Conservation (phyloP, 2,888 invertebrate genomes). For the Stramonita haemastoma region DNA sequence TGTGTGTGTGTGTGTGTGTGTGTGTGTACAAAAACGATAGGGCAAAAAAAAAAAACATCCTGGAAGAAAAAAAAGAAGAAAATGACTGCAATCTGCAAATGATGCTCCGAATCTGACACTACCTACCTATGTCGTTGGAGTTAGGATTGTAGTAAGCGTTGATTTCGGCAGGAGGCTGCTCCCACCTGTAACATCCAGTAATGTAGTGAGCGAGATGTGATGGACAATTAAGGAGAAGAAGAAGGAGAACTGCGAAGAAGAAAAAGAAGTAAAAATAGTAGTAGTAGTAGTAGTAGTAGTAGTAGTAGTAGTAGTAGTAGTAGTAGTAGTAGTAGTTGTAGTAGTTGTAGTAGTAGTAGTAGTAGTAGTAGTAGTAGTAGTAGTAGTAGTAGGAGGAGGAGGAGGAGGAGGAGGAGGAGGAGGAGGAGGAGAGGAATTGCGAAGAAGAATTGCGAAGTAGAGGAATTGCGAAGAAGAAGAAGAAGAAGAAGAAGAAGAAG, state of each 20-base stretch:
- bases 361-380: too few relatives aligned
- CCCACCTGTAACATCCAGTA: constrained; percentile 63
- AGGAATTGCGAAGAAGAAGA: not conserved
- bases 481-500: not conserved
- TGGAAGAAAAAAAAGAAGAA: not conserved
- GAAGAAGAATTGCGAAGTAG: too few relatives aligned
- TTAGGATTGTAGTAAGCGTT: constrained; percentile 79
- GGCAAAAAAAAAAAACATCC: too few relatives aligned
- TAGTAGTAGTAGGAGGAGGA: too few relatives aligned
- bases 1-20: not conserved
- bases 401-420: too few relatives aligned
- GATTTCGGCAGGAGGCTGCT: constrained; percentile 76
- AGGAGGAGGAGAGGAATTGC: too few relatives aligned
- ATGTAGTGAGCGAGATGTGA: too few relatives aligned
- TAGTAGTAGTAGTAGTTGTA: too few relatives aligned
- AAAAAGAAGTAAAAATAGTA: not conserved
- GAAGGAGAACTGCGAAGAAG: not conserved
- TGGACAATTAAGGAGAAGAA: not conserved
- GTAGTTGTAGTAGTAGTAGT: too few relatives aligned
- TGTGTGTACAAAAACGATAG: not conserved
- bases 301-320: not conserved
- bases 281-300: not conserved
- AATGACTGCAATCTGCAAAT: not conserved
- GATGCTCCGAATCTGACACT: not conserved
- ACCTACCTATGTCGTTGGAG: constrained; percentile 82